Base-by-base conservation (phyloP, 2,797 vertebrate species). In the Manis crassicaudata region DNA sequence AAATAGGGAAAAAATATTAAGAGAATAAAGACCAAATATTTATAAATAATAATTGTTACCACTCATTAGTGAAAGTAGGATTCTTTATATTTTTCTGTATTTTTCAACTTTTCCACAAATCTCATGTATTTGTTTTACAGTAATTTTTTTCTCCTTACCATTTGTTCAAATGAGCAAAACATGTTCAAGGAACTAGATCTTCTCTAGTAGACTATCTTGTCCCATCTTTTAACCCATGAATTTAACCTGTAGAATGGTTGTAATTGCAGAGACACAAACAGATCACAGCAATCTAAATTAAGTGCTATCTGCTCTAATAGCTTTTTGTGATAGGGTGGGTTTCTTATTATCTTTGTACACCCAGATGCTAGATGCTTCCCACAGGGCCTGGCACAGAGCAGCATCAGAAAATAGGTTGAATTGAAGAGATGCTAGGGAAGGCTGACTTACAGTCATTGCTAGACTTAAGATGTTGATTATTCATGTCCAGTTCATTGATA, bases 241-340 rank as follows among this genome's bases (percentile, higher is more conserved):
- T 95, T 94, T 95, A 97, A 96, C 92, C 58, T 95, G 72, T 94
- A 73, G 94, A 85, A 92, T 94, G 84, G 68, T 88, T 96, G 82
- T 97, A 96, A 96, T 96, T 98, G 90, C 58, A 96, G 92, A 96
- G 79, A 46, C 95, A 96, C 73, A 95, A 93, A 95, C 97, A 96
- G 90, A 97, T 96, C 85, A 95, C 95, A 95, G 85, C 58, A 88
- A 95, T 95, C 90, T 97, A 95, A 96, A 95, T 97, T 95, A 97
- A 93, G 76, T 95, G 93, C n/a, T 98, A 62, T 65, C 94, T 96
- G 46, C 63, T 77, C 43, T 93, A 96, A 95, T 95, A 90, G 88
- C 77, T 96, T 96, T 97, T 96, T 94, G 88, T 89, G 92, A 94
- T 96, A 92, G 96, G 62, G 62, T 89, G 6, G 75, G 82, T 96